Evolutionary conservation across 2,113 vertebrate species (phyloP).

Genomic region (Phasianus colchicus): DNA sequence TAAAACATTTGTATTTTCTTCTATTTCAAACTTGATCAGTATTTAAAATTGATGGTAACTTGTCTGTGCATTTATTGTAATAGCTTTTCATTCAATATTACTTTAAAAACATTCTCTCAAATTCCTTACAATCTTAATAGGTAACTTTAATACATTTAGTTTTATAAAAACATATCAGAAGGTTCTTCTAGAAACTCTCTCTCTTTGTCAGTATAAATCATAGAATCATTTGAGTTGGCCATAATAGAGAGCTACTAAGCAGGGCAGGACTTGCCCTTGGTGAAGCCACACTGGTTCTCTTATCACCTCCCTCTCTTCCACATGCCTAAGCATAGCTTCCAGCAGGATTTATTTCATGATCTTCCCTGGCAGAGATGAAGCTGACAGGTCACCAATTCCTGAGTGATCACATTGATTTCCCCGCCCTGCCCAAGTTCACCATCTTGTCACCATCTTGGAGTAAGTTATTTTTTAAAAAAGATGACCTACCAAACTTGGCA

Average conservation of each 20-base stretch:
- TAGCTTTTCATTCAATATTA: background rate
- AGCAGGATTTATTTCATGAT: too few relatives aligned
- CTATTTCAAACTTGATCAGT: background rate
- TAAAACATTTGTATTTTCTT: background rate
- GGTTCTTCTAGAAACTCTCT: background rate
- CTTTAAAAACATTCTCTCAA: background rate
- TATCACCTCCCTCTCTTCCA: too few relatives aligned
- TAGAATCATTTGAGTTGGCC: too few relatives aligned
- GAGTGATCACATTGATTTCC: background rate
- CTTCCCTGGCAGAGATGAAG: too few relatives aligned
- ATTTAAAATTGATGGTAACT: background rate
- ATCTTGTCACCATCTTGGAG: background rate
- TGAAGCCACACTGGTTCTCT: too few relatives aligned
- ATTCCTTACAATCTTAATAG: background rate
- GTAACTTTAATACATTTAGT: background rate
- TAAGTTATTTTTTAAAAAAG: background rate
- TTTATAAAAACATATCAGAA: background rate
- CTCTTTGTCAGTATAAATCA: background rate
- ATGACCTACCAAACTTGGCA: background rate
- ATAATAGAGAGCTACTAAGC: too few relatives aligned
- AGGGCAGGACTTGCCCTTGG: too few relatives aligned
- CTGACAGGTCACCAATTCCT: too few relatives aligned
- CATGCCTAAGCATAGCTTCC: too few relatives aligned
- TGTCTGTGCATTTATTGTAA: background rate
- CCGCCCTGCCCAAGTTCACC: background rate